These are phyloP conservation scores for Okamejei kenojei DNA, from an alignment of 2,797 vertebrate genomes.

Conservation along the genomic window DNA sequence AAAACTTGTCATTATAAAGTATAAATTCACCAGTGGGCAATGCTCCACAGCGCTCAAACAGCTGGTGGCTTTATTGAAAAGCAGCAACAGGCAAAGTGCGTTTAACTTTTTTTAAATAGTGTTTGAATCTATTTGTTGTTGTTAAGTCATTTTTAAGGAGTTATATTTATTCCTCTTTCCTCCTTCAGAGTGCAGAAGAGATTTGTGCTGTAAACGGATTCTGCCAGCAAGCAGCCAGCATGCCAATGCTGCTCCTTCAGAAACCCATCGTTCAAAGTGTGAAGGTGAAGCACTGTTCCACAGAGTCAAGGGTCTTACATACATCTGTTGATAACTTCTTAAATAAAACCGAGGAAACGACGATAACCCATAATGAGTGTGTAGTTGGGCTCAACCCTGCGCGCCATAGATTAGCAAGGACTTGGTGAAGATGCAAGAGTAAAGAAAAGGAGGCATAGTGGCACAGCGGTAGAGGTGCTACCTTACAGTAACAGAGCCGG, in stretches of 20 bases:
- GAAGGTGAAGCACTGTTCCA: background rate
- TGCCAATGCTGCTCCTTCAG: conserved; percentile 20
- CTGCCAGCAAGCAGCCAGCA: conserved; percentile 8
- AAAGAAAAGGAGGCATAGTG: background rate
- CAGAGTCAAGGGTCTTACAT: background rate
- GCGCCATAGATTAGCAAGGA: background rate
- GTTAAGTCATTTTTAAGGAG: background rate
- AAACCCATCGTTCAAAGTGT: background rate
- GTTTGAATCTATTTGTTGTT: background rate
- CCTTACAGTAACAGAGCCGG: no score
- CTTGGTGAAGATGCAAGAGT: background rate
- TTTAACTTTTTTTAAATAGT: background rate
- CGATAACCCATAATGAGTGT: background rate
- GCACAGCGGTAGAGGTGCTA: no score
- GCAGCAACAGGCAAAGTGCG: no score
- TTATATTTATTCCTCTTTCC: no score
- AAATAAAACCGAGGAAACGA: background rate
- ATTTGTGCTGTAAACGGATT: background rate
- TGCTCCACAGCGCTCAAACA: no score
- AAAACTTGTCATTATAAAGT: no score
- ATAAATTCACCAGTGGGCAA: no score
- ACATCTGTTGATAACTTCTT: background rate
- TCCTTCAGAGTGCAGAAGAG: background rate
- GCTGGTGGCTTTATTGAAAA: background rate
- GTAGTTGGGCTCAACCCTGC: background rate